Evolutionary conservation across 2,888 invertebrate species (phyloP).

Genomic region (Hypolimnas misippus): DNA sequence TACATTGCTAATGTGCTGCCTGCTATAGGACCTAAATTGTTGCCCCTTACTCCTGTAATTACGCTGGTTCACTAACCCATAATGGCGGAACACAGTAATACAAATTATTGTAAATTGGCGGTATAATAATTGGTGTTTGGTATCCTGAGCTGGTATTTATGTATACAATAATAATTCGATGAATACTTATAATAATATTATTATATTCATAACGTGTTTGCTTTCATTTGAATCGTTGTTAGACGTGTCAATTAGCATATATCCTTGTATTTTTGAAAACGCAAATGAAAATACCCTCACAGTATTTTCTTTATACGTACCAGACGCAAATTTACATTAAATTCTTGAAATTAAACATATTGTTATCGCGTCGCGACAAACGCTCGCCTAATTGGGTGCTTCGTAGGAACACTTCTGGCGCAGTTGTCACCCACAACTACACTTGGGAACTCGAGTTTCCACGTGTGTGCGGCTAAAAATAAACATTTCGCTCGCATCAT

Average conservation of each 20-base stretch:
- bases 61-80: background rate
- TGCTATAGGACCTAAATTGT: constrained; percentile 1
- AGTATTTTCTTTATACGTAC: background rate
- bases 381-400: constrained; percentile 24
- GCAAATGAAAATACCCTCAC: too few species aligned
- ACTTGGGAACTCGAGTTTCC: background rate
- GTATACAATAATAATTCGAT: too few species aligned
- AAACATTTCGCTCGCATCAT: constrained; percentile 24
- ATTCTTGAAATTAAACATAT: constrained; percentile 14
- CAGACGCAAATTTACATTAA: constrained; percentile 9
- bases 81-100: background rate
- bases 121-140: background rate
- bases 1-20: constrained; percentile 4
- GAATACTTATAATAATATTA: too few species aligned
- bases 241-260: background rate
- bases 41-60: constrained; percentile 1
- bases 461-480: constrained; percentile 22
- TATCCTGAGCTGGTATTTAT: background rate
- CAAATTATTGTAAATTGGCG: constrained; percentile 21
- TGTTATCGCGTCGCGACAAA: constrained; percentile 20
- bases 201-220: too few species aligned
- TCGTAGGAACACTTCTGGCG: constrained; percentile 21
- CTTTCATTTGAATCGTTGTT: background rate
- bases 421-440: constrained; percentile 24
- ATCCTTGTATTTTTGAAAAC: too few species aligned